A percentile compares a stretch with the other conserved stretches of the same genome.
Conservation (phyloP, 2,113 vertebrate genomes). For the Oryzias woworae region DNA sequence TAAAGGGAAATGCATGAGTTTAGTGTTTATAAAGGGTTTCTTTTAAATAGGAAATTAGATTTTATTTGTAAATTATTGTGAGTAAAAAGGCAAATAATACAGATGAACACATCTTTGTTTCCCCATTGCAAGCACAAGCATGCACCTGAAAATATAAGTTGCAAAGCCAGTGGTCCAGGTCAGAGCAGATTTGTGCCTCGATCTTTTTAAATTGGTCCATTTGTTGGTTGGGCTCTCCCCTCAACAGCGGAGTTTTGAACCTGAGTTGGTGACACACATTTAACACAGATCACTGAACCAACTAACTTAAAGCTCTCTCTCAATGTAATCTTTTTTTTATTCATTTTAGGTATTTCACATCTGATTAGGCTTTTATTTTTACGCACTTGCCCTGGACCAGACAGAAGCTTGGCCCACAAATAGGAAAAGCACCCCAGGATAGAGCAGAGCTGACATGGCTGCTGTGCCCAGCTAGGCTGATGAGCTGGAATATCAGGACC, state of each 20-base stretch:
- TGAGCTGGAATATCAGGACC: conserved; percentile 86
- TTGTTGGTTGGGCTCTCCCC: conserved; percentile 77
- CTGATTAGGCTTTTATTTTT: background rate
- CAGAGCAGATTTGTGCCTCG: conserved; percentile 83
- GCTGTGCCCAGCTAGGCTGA: conserved; percentile 68
- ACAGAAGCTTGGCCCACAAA: conserved; percentile 77
- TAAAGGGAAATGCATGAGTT: conserved; percentile 8
- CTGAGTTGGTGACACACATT: conserved; percentile 44
- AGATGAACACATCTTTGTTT: conserved; percentile 3
- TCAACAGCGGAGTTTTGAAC: conserved; percentile 87
- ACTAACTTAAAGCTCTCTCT: background rate
- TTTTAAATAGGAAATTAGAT: background rate
- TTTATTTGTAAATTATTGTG: conserved; percentile 12
- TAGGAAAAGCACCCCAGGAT: conserved; percentile 88
- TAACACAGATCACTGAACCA: background rate
- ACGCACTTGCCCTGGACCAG: conserved; percentile 80
- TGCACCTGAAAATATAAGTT: conserved; percentile 95
- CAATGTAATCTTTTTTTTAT: too few relatives aligned
- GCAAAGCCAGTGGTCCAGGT: conserved; percentile 91
- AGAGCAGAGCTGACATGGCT: conserved; percentile 67
- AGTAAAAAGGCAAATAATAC: conserved; percentile 3
- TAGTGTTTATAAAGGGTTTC: background rate
- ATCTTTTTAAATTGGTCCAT: conserved; percentile 84
- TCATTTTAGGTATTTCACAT: background rate
- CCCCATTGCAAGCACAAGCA: background rate